Evolutionary conservation across 1,140 invertebrate genomes (phyloP), one percentile per base, ranked within the genome.

Genomic region (Aricia agestis): DNA sequence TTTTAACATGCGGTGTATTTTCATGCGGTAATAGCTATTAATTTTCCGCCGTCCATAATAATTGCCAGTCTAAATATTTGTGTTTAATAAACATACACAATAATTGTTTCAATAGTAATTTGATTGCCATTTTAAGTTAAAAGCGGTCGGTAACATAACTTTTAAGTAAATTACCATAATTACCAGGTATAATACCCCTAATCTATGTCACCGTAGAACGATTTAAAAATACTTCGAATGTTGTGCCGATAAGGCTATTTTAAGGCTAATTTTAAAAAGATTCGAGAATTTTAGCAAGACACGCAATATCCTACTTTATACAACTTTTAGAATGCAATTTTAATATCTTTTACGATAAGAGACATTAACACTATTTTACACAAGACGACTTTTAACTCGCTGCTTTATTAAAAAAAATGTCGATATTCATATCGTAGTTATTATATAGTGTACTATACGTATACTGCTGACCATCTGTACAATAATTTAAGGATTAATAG

Each of bases 121-220:
- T 63, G 17, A 63, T 63, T 19, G 59, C 59, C 19, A 63, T 63
- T 63, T 63, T 63, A 63, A 63, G 10, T 63, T 63, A 25, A 63
- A 63, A 19, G 59, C 6, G 18, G 59, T 11, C 59, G 59, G 59
- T 19, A 80, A 82, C 78, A 42, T 79, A 69, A 74, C 74, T 74
- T 73, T 67, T 69, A 73, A 74, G 70, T 67, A 72, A 68, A 45
- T 68, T 74, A 74, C 70, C 70, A 68, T 41, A 71, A 77, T 77
- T 74, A 77, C 70, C 68, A 65, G 69, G 71, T 66, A 77, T 77
- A 74, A 77, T 71, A 77, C 71, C 65, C 41, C 71, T 74, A 74
- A 77, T 77, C 73, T 71, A 17, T 63, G 66, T 67, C 71, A 77
- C 74, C 72, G 67, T 59, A 58, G 57, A 41, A 69, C 59, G 42